Evolutionary conservation across 2,888 invertebrate species (phyloP), one percentile per base, ranked within the genome.

Genomic region (Lasioglossum leucozonium): DNA sequence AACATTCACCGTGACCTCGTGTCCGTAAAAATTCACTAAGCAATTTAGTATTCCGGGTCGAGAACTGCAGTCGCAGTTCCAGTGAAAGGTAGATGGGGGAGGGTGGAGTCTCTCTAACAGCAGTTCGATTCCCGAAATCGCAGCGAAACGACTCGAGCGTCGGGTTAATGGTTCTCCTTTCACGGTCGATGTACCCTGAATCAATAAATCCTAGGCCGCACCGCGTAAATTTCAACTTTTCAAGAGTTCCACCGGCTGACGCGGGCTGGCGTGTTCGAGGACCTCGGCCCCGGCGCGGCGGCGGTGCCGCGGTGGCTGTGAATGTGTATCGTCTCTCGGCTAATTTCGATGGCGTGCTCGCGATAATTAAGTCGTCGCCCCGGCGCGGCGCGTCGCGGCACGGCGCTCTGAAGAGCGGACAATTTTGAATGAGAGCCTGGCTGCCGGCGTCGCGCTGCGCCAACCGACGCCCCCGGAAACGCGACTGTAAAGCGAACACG

Each of bases 281-380:
- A 30, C 34, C 47, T 62, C 26, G 73, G n/a, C 44, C 22, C 13
- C 30, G 62, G 4, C 34, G 10, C 30, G 62, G 4, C 34, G 10
- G 4, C 44, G 22, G 51, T 22, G 51, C 2, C 51, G 51, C 51
- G 51, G 51, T n/a, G 13, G 40, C 58, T 6, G 44, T n/a, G 58
- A 58, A 71, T 71, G 30, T 62, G 30, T 51, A 72, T 81, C 81
- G 81, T n/a, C 51, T 69, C 65, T 13, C 72, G 47, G 67, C 65
- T 77, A 73, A 81, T 84, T 81, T 73, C 72, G 58, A 62, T 74
- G 34, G 58, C 55, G n/a, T 8, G 72, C 55, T 55, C 75, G 67
- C 71, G 77, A 77, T 84, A 84, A 84, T 84, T 82, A 84, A 82
- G 77, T 34, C 67, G 34, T 6, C n/a, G 44, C 67, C 30, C n/a